Percentiles rank a stretch among this genome's conserved stretches.
Evolutionary conservation across 2,113 vertebrate genomes (phyloP).

Genomic region (Rostratula benghalensis): DNA sequence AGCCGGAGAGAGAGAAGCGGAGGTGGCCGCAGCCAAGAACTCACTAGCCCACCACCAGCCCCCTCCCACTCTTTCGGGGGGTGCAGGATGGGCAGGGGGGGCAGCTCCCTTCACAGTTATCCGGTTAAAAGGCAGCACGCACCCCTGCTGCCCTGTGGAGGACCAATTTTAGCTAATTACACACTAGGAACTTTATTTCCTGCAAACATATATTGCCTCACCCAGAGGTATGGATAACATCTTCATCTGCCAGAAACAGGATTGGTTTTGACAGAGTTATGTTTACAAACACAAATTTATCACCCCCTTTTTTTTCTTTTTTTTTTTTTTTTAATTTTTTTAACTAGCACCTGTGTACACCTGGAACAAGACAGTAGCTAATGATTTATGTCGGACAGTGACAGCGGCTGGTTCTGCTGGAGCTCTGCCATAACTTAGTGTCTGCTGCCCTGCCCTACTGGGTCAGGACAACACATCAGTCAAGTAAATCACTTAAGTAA

Average conservation of each 20-base stretch:
- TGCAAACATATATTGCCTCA: slow-evolving; percentile 67
- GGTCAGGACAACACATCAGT: slow-evolving; percentile 73
- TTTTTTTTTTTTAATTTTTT: slow-evolving; percentile 7
- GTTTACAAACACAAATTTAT: slow-evolving; percentile 78
- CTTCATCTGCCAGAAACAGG: slow-evolving; percentile 78
- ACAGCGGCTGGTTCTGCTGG: slow-evolving; percentile 75
- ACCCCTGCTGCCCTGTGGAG: neutral
- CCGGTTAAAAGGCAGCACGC: neutral
- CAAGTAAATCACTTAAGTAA: slow-evolving; percentile 68
- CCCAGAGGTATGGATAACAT: slow-evolving; percentile 75
- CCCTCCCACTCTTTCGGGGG: neutral
- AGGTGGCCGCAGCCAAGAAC: neutral
- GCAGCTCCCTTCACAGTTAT: neutral
- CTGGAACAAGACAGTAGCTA: slow-evolving; percentile 72
- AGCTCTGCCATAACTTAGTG: slow-evolving; percentile 75
- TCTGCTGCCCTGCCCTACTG: slow-evolving; percentile 76
- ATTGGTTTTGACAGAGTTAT: slow-evolving; percentile 72
- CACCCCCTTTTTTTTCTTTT: slow-evolving; percentile 27
- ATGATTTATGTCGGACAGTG: slow-evolving; percentile 76
- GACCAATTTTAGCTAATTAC: slow-evolving; percentile 65
- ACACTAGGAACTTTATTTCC: slow-evolving; percentile 74
- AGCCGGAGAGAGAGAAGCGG: rapidly evolving
- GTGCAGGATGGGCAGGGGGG: neutral
- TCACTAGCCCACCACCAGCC: neutral
- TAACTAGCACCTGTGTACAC: slow-evolving; percentile 76